Evolutionary conservation across 2,888 invertebrate genomes (phyloP).

Genomic region (Malachius bipustulatus): DNA sequence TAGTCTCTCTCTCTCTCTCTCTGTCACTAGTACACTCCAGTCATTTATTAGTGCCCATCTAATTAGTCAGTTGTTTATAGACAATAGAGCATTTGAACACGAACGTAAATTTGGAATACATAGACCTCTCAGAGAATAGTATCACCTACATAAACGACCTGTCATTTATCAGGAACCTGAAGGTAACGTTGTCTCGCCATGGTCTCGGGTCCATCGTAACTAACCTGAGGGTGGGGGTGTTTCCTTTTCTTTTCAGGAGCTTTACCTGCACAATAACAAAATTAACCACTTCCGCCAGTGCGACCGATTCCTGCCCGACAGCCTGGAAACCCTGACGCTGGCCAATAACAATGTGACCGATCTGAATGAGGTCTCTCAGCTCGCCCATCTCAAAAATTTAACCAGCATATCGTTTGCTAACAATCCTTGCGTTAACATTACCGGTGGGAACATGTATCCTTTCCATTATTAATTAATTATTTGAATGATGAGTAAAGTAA

Average conservation of each 20-base stretch:
- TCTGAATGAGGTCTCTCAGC: slow-evolving; percentile 73
- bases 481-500: too few relatives aligned
- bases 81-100: slow-evolving; percentile 80
- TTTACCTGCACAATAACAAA: slow-evolving; percentile 76
- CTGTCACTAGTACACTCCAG: too few relatives aligned
- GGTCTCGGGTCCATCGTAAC: slow-evolving; percentile 8
- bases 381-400: slow-evolving; percentile 62
- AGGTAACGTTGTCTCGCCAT: slow-evolving; percentile 45
- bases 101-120: slow-evolving; percentile 66
- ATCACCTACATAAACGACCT: slow-evolving; percentile 77
- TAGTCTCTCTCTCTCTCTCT: too few relatives aligned
- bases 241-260: slow-evolving; percentile 46
- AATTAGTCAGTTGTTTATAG: slow-evolving; percentile 34
- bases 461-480: too few relatives aligned
- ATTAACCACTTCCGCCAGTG: slow-evolving; percentile 71
- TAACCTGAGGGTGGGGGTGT: not conserved
- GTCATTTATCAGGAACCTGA: slow-evolving; percentile 66
- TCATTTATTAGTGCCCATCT: too few relatives aligned
- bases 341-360: slow-evolving; percentile 76
- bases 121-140: slow-evolving; percentile 83
- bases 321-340: slow-evolving; percentile 62
- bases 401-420: slow-evolving; percentile 74
- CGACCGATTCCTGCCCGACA: slow-evolving; percentile 68
- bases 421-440: slow-evolving; percentile 77
- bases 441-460: slow-evolving; percentile 70